Evolutionary conservation across 2,113 vertebrate genomes (phyloP).

Genomic region (Pedionomus torquatus): DNA sequence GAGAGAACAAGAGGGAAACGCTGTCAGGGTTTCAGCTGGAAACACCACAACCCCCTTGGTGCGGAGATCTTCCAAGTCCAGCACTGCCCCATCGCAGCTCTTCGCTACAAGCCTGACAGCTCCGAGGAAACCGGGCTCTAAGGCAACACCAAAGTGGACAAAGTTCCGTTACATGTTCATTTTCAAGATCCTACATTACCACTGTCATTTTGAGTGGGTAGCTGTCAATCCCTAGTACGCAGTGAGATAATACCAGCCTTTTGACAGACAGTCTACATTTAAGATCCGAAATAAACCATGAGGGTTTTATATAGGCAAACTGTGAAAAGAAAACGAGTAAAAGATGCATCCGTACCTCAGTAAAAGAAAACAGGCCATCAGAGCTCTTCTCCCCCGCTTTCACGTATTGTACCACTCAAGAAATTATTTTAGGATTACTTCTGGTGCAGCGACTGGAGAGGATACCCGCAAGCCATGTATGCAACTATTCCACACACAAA

Average conservation of each 20-base stretch:
- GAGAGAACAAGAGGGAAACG: not conserved
- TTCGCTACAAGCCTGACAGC: not conserved
- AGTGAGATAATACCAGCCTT: conserved; percentile 34
- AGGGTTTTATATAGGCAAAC: conserved; percentile 49
- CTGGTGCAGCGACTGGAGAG: not conserved
- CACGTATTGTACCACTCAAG: not conserved
- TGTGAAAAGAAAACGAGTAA: conserved; percentile 46
- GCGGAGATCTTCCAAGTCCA: not conserved
- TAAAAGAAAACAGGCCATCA: not conserved
- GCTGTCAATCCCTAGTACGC: conserved; percentile 24
- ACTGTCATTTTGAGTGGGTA: conserved; percentile 37
- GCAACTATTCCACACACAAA: not conserved
- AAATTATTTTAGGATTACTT: conserved; percentile 23
- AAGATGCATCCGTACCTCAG: not conserved
- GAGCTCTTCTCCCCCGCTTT: not conserved
- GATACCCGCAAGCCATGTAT: not conserved
- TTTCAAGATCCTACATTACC: conserved; percentile 9
- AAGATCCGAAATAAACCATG: not conserved
- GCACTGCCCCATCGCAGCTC: not conserved
- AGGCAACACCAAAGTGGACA: not conserved
- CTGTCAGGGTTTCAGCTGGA: not conserved
- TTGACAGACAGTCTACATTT: conserved; percentile 58
- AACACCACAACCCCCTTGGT: not conserved
- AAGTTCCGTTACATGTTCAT: not conserved
- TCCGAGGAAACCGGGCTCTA: not conserved